Percentiles rank a stretch among this genome's conserved stretches.
phyloP scores from a whole-genome alignment of 2,888 invertebrate genomes.

The Amorpha juglandis region DNA sequence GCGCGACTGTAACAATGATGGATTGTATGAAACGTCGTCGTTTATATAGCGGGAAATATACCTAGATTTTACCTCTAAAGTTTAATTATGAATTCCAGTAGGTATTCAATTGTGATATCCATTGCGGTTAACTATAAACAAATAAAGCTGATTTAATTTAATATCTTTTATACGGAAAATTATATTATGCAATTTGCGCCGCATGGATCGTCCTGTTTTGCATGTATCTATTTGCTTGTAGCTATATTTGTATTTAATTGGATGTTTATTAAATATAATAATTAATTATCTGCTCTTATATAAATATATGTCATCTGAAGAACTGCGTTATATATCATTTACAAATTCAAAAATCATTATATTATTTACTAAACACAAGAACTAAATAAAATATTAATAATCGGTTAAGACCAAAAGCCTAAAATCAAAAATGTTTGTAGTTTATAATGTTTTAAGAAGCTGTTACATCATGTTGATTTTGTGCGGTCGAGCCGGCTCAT shows the following conservation, averaged over 20 bases:
- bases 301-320: neutral
- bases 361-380: no score
- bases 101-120: neutral
- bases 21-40: neutral
- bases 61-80: slow-evolving; percentile 35
- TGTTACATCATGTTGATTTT: no score
- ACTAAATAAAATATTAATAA: no score
- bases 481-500: no score
- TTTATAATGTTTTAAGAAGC: no score
- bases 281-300: neutral
- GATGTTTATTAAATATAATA: neutral
- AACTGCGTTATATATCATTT: neutral
- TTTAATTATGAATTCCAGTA: slow-evolving; percentile 43
- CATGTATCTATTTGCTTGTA: neutral
- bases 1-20: slow-evolving; percentile 22
- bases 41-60: slow-evolving; percentile 30
- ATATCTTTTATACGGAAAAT: slow-evolving; percentile 15
- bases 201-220: slow-evolving; percentile 1
- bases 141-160: slow-evolving; percentile 21
- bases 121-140: slow-evolving; percentile 10
- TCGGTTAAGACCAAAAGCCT: no score
- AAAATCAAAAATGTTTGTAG: no score
- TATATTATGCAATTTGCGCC: neutral
- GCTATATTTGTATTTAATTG: slow-evolving; percentile 17
- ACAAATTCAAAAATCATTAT: neutral